Evolutionary conservation across 2,113 vertebrate genomes (phyloP).

Genomic region (Tachycineta bicolor): DNA sequence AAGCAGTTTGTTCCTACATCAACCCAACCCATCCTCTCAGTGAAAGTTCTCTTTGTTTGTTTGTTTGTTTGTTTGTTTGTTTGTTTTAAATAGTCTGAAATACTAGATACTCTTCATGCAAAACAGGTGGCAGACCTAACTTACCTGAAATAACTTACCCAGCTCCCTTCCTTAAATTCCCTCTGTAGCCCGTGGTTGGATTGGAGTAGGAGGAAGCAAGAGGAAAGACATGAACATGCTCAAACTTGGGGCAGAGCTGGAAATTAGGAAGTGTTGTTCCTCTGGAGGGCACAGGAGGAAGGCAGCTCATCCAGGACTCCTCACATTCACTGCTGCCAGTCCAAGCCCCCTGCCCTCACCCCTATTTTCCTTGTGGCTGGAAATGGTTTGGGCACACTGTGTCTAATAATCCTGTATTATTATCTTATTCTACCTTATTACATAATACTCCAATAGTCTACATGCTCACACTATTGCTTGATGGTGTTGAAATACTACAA

Average conservation of each 20-base stretch:
- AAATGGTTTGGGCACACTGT: not conserved
- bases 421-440: not conserved
- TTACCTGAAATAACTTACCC: not conserved
- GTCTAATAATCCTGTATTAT: not conserved
- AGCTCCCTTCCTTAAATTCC: not conserved
- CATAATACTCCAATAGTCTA: not conserved
- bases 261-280: not conserved
- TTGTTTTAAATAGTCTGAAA: not conserved
- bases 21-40: not conserved
- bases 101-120: not conserved
- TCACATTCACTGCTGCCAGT: rapidly evolving
- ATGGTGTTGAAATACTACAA: not conserved
- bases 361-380: not conserved
- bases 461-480: not conserved
- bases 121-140: not conserved
- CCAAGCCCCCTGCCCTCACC: not conserved
- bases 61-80: not conserved
- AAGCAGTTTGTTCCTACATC: not conserved
- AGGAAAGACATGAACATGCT: not conserved
- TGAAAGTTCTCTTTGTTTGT: not conserved
- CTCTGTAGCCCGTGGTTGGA: not conserved
- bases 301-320: not conserved
- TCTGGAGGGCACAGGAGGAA: not conserved
- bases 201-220: not conserved
- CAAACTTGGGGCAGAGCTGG: not conserved